Conservation (phyloP, 2,797 vertebrate species). For the Mycteria americana region DNA sequence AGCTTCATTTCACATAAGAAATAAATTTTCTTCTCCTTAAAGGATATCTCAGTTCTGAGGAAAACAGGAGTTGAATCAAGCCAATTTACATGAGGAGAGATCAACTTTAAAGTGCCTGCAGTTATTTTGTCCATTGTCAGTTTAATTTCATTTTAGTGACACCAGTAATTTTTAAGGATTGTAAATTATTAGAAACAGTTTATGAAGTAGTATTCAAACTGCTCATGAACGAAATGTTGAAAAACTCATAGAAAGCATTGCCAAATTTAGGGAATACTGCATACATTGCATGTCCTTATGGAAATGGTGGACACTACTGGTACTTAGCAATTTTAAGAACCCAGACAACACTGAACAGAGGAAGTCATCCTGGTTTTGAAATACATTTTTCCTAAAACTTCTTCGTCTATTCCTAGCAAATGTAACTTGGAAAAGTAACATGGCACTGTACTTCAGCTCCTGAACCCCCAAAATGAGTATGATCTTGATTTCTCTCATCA, state of each 20-base stretch:
- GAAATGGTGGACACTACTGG: neutral
- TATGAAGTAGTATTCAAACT: neutral
- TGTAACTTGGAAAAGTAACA: neutral
- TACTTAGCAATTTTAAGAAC: neutral
- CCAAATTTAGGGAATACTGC: neutral
- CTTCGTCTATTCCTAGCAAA: neutral
- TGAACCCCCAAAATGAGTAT: neutral
- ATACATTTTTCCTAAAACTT: neutral
- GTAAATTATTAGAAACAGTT: neutral
- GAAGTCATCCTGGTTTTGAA: neutral
- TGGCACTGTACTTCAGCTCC: neutral
- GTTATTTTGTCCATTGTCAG: neutral
- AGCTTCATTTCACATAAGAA: neutral
- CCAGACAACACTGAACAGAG: neutral
- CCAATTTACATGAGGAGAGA: neutral
- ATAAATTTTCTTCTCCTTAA: neutral
- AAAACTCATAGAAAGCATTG: neutral
- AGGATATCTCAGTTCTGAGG: neutral
- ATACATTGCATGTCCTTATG: neutral
- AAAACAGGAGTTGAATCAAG: neutral
- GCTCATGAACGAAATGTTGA: neutral
- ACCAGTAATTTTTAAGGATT: neutral
- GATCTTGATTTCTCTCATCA: neutral
- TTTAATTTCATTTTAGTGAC: neutral
- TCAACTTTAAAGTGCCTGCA: neutral